phyloP scores from a whole-genome alignment of 2,113 vertebrate genomes.

The Hippolais icterina region DNA sequence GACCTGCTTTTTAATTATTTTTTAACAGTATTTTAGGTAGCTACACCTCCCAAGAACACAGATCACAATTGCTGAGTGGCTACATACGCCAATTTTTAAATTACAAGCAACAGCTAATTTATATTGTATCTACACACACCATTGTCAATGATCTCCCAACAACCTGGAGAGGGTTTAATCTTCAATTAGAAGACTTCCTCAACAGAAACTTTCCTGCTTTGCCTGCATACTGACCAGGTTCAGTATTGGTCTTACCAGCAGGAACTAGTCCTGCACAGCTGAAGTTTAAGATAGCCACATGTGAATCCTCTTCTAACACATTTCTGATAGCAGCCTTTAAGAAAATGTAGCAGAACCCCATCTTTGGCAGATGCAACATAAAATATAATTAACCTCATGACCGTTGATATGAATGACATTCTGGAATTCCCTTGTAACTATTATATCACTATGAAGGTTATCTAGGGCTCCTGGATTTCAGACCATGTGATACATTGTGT shows the following conservation, averaged over 20 bases:
- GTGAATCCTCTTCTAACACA: background rate
- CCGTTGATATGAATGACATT: background rate
- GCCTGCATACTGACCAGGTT: background rate
- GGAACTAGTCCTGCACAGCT: background rate
- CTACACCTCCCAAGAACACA: background rate
- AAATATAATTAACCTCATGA: background rate
- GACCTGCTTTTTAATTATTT: background rate
- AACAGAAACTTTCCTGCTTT: background rate
- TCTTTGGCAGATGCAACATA: background rate
- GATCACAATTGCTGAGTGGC: background rate
- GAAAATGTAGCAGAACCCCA: background rate
- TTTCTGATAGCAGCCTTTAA: background rate
- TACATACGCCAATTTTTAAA: background rate
- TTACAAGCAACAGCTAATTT: background rate
- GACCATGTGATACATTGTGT: background rate
- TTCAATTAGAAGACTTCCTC: background rate
- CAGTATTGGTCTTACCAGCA: background rate
- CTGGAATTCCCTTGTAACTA: background rate
- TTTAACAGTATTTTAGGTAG: background rate
- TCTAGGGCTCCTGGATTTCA: background rate
- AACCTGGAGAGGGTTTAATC: background rate
- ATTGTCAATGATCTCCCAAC: background rate
- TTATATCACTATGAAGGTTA: background rate
- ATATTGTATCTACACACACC: background rate
- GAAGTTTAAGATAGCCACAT: accelerated